These are phyloP conservation scores for Zygothrica quintamaculata DNA, from an alignment of 2,888 invertebrate species.

Conservation along the genomic window DNA sequence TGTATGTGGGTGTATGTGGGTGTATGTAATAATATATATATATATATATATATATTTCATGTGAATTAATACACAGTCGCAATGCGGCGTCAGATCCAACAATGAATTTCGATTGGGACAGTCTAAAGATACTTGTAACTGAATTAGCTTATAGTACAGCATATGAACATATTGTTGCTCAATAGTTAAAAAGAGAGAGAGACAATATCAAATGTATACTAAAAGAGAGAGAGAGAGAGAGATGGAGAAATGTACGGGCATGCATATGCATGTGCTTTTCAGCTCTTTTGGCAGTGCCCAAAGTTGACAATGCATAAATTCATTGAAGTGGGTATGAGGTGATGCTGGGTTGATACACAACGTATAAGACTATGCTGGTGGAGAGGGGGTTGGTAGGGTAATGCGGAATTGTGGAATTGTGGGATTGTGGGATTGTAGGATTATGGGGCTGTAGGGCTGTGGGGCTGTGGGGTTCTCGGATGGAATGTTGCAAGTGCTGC, in stretches of 20 bases:
- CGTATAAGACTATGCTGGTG: too few species aligned
- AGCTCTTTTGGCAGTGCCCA: slow-evolving; percentile 44
- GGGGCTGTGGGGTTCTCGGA: background rate
- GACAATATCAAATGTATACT: background rate
- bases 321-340: background rate
- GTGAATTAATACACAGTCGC: slow-evolving; percentile 60
- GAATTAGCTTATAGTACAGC: slow-evolving; percentile 28
- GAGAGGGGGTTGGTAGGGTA: too few species aligned
- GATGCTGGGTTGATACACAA: too few species aligned
- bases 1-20: slow-evolving; percentile 29
- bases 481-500: slow-evolving; percentile 4
- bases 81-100: slow-evolving; percentile 55
- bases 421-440: too few species aligned
- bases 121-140: slow-evolving; percentile 51
- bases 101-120: slow-evolving; percentile 61
- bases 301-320: slow-evolving; percentile 38
- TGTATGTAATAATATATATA: slow-evolving; percentile 6
- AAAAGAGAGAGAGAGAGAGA: background rate
- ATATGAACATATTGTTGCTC: background rate
- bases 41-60: slow-evolving; percentile 25
- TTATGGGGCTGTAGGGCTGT: too few species aligned
- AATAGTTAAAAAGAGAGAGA: background rate
- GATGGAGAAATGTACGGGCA: background rate
- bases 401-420: too few species aligned
- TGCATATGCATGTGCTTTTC: slow-evolving; percentile 38